These are phyloP conservation scores for Pyrocoelia pectoralis DNA, from an alignment of 2,888 invertebrate species.

Conservation along the genomic window DNA sequence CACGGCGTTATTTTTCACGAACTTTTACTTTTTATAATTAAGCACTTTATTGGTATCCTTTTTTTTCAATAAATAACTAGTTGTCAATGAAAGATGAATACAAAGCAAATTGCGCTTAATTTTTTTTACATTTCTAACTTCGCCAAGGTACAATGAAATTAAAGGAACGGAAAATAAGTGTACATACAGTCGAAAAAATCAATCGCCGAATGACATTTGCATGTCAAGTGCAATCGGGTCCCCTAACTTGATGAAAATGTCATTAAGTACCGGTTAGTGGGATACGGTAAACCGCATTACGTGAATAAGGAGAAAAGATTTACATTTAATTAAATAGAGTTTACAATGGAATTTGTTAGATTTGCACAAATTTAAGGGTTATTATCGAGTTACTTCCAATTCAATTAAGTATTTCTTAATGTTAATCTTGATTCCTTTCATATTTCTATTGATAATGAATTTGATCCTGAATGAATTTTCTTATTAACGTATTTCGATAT, in stretches of 20 bases:
- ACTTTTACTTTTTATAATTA: too few species aligned
- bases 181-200: too few species aligned
- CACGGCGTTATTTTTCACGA: too few species aligned
- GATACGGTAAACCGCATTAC: not conserved
- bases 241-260: not conserved
- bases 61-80: too few species aligned
- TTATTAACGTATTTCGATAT: too few species aligned
- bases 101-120: too few species aligned
- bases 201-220: not conserved
- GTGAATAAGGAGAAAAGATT: constrained; percentile 1
- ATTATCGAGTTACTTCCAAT: constrained; percentile 1
- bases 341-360: not conserved
- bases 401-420: not conserved
- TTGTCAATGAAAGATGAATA: too few species aligned
- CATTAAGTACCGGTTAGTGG: not conserved
- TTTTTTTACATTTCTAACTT: too few species aligned
- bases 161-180: too few species aligned
- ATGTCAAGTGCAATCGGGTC: not conserved
- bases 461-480: not conserved
- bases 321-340: not conserved
- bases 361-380: constrained; percentile 1
- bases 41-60: too few species aligned
- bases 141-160: too few species aligned
- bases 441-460: not conserved
- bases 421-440: not conserved